A percentile compares a stretch with the other conserved stretches of the same genome.
Evolutionary conservation across 2,888 invertebrate genomes (phyloP).

Genomic region (Thereva unica): DNA sequence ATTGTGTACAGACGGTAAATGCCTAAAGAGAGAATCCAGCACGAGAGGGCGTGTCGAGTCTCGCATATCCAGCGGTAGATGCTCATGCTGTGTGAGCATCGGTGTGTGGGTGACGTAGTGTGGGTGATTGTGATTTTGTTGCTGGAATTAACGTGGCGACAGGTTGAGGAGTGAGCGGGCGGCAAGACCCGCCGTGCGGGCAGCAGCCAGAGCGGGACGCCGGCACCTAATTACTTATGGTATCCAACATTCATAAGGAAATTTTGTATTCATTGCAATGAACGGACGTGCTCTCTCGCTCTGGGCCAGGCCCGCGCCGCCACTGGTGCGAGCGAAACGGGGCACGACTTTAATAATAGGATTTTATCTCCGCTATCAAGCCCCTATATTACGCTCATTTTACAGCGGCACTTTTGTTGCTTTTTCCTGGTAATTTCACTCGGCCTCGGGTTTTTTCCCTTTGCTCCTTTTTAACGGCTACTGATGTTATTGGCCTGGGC

Average conservation of each 20-base stretch:
- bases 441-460: slow-evolving; percentile 18
- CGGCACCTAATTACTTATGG: slow-evolving; percentile 40
- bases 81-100: no score
- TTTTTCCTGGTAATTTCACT: slow-evolving; percentile 34
- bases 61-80: no score
- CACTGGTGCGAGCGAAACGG: slow-evolving; percentile 50
- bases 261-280: slow-evolving; percentile 58
- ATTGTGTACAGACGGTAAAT: not conserved
- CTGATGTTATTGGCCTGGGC: slow-evolving; percentile 40
- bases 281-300: slow-evolving; percentile 55
- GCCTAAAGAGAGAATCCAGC: not conserved
- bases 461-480: slow-evolving; percentile 18
- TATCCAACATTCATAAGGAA: slow-evolving; percentile 43
- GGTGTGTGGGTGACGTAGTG: no score
- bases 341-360: slow-evolving; percentile 57
- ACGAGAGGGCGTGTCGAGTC: not conserved
- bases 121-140: no score
- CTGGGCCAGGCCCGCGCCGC: slow-evolving; percentile 48
- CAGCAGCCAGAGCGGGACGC: slow-evolving; percentile 3
- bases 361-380: slow-evolving; percentile 59
- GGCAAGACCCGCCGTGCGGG: not conserved
- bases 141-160: no score
- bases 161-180: not conserved
- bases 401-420: slow-evolving; percentile 35
- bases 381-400: slow-evolving; percentile 44